Evolutionary conservation across 2,797 vertebrate species (phyloP), one percentile per base, ranked within the genome.

Genomic region (Ctenopoma multispine): DNA sequence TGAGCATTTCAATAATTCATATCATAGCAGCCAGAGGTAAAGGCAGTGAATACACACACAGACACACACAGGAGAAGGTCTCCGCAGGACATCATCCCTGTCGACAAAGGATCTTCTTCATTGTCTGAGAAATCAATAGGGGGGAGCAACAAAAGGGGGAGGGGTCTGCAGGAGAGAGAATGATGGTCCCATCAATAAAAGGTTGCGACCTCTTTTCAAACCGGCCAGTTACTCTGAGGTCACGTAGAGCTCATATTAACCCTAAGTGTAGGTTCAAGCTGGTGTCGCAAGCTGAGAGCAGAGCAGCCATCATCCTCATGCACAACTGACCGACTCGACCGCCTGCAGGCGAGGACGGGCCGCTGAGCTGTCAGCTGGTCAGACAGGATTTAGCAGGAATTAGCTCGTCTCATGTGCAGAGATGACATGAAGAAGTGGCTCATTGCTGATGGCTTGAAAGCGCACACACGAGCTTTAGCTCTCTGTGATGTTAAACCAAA

Each of bases 181-280:
- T 89, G 79, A 93, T 89, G 87, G 89, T 87, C 80, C 83, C 62
- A 83, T 92, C 91, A 89, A 92, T 93, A 90, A 90, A 84, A 90
- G 91, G 91, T 91, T 34, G 46, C 1, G 47, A 92, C 92, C 91
- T 86, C 73, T 78, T 87, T 84, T 92, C 79, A 88, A 74, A 75
- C 43, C 1, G 20, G 57, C 44, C 78, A 17, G 73, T 74, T 84
- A 59, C 84, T 75, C 63, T 4, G 76, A 76, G 91, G 91, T 94
- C 91, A 92, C 54, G 7, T 17, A 75, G 71, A 65, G 88, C 82
- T 88, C 90, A 80, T 71, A 58, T 87, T 81, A 85, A 82, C 85
- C 79, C 66, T 65, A 31, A 82, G 80, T 70, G 61, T 53, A 44
- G 86, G 87, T 90, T 90, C 87, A 87, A 79, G 70, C 87, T 56